Evolutionary conservation across 2,888 invertebrate genomes (phyloP).

Genomic region (Ophion ellenae): DNA sequence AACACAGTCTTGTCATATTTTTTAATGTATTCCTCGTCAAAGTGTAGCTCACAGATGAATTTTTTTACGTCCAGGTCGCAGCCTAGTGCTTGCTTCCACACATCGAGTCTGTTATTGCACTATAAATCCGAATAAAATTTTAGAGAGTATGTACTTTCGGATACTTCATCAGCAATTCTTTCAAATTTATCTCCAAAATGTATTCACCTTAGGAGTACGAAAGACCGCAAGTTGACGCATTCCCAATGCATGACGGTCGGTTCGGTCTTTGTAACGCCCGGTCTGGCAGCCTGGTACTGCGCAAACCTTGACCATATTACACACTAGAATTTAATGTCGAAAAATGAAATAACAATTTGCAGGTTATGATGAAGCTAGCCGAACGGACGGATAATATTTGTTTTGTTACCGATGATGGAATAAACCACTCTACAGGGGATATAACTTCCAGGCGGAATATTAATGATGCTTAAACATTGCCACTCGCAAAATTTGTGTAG

Average conservation of each 20-base stretch:
- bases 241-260: background rate
- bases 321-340: no score
- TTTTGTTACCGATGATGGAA: no score
- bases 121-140: background rate
- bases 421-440: no score
- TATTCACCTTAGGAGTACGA: slow-evolving; percentile 12
- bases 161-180: background rate
- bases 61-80: background rate
- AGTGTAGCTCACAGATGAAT: slow-evolving; percentile 9
- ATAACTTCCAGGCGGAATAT: no score
- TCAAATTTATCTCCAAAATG: background rate
- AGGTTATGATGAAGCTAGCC: no score
- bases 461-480: no score
- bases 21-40: background rate
- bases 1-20: slow-evolving; percentile 3
- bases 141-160: background rate
- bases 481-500: no score
- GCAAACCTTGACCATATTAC: slow-evolving; percentile 10
- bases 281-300: slow-evolving; percentile 21
- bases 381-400: no score
- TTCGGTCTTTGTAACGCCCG: background rate
- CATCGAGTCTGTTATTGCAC: slow-evolving; percentile 1
- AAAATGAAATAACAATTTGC: background rate
- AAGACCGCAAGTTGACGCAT: slow-evolving; percentile 14
- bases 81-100: slow-evolving; percentile 23